Evolutionary conservation across 1,140 invertebrate genomes (phyloP), one percentile per base, ranked within the genome.

Genomic region (Neoseiulus cucumeris): DNA sequence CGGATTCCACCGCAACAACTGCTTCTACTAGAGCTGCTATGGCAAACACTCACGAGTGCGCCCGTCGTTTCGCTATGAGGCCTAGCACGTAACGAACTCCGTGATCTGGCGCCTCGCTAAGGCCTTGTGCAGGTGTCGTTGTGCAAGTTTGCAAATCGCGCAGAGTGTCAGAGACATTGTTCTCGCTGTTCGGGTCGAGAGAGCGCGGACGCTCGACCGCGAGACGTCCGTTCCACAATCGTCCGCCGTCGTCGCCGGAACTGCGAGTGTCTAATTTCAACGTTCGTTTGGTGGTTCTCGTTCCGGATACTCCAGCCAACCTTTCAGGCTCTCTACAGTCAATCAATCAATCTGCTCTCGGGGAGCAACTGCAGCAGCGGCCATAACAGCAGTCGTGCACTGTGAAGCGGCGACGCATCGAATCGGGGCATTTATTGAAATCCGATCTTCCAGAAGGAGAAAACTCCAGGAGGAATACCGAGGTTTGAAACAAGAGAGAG

Each of bases 201-300:
- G n/a, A n/a, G n/a, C n/a, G n/a, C n/a, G n/a, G n/a, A n/a, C n/a
- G n/a, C n/a, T n/a, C n/a, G n/a, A n/a, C n/a, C n/a, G n/a, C n/a
- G n/a, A n/a, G n/a, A n/a, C n/a, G n/a, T n/a, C n/a, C n/a, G n/a
- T n/a, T n/a, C n/a, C n/a, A 79, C 80, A 74, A 82, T 79, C 42
- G 81, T 68, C 51, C 77, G 17, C 80, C 79, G 73, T 83, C 80
- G 66, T 79, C 79, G 5, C 80, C 81, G 73, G 82, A 81, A 42
- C 78, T 72, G 30, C 73, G 73, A 70, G 82, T 79, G 72, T 82
- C 80, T 73, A 76, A 82, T 69, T 82, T 67, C 29, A 65, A 44
- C 20, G 64, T 44, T 64, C 66, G 65, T n/a, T n/a, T n/a, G n/a
- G n/a, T n/a, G n/a, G n/a, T 6, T 29, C 7, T 28, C 39, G 9